Percentiles rank a stretch among this genome's conserved stretches.
Evolutionary conservation across 2,797 vertebrate species (phyloP).

Genomic region (Hoplostethus mediterraneus): DNA sequence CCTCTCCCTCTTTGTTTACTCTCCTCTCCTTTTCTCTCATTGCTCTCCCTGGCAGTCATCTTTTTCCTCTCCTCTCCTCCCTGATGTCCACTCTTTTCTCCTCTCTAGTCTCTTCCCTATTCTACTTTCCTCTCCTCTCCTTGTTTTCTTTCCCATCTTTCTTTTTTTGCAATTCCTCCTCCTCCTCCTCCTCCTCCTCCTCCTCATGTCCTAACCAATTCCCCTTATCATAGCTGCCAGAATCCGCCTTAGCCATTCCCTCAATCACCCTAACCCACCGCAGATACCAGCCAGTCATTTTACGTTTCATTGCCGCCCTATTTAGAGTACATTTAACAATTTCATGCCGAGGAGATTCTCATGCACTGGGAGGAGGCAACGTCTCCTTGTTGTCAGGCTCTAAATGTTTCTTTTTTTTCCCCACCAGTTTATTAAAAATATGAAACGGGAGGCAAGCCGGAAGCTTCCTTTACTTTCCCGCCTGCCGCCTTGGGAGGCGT

Average conservation of each 20-base stretch:
- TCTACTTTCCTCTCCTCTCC: not conserved
- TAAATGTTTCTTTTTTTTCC: slow-evolving; percentile 29
- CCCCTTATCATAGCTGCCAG: slow-evolving; percentile 32
- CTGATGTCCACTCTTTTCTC: not conserved
- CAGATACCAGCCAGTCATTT: slow-evolving; percentile 46
- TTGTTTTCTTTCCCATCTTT: not conserved
- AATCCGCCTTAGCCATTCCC: slow-evolving; percentile 23
- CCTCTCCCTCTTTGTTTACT: not conserved
- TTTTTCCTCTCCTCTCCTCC: not conserved
- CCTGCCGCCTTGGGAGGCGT: slow-evolving; percentile 23
- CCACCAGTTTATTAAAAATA: slow-evolving; percentile 49
- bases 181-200: not conserved
- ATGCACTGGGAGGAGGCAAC: slow-evolving; percentile 27
- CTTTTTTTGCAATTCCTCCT: not conserved
- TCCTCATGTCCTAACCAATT: slow-evolving; percentile 14
- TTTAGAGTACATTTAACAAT: slow-evolving; percentile 56
- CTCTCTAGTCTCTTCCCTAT: not conserved
- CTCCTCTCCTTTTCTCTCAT: not conserved
- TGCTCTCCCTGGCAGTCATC: slow-evolving; percentile 1
- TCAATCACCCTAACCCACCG: slow-evolving; percentile 11
- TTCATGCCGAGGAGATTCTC: slow-evolving; percentile 38
- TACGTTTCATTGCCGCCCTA: slow-evolving; percentile 44
- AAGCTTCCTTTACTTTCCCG: slow-evolving; percentile 29
- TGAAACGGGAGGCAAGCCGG: slow-evolving; percentile 25
- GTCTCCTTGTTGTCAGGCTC: slow-evolving; percentile 32